Conservation (phyloP, 2,113 vertebrate species). For the Crypturellus undulatus region DNA sequence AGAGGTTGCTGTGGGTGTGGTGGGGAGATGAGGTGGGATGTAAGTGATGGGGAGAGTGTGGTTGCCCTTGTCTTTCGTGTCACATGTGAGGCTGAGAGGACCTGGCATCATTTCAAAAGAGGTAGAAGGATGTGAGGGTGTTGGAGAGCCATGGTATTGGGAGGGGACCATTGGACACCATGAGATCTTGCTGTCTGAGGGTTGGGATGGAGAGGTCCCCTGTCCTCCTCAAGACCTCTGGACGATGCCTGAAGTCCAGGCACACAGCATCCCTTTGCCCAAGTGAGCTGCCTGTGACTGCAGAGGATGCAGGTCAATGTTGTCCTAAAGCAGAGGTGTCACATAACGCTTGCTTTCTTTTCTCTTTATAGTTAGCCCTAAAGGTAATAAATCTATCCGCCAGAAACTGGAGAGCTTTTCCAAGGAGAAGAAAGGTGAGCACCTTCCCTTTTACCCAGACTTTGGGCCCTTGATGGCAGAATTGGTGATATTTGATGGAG, state of each 20-base stretch:
- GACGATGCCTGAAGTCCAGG: not conserved
- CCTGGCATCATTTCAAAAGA: not conserved
- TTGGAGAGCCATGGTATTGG: too few relatives aligned
- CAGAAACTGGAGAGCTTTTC: conserved; percentile 88
- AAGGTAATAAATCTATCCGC: conserved; percentile 82
- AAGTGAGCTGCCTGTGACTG: not conserved
- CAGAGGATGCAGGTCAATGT: not conserved
- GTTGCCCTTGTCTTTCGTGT: not conserved
- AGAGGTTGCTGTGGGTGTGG: not conserved
- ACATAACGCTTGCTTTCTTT: not conserved
- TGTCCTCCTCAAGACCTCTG: not conserved
- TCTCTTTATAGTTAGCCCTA: conserved; percentile 72
- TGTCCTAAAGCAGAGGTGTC: accelerated
- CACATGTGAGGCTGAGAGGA: not conserved
- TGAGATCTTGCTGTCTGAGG: not conserved
- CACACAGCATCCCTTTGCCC: not conserved
- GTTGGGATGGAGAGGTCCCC: too few relatives aligned
- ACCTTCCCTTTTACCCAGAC: not conserved
- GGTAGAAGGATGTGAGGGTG: not conserved
- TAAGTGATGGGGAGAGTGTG: not conserved
- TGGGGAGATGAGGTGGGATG: not conserved
- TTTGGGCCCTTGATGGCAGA: accelerated
- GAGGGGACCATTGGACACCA: not conserved
- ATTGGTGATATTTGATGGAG: not conserved
- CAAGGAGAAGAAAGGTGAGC: conserved; percentile 87